Percentiles rank a stretch among this genome's conserved stretches.
Conservation (phyloP, 1,140 invertebrate species). For the Dryas iulia region DNA sequence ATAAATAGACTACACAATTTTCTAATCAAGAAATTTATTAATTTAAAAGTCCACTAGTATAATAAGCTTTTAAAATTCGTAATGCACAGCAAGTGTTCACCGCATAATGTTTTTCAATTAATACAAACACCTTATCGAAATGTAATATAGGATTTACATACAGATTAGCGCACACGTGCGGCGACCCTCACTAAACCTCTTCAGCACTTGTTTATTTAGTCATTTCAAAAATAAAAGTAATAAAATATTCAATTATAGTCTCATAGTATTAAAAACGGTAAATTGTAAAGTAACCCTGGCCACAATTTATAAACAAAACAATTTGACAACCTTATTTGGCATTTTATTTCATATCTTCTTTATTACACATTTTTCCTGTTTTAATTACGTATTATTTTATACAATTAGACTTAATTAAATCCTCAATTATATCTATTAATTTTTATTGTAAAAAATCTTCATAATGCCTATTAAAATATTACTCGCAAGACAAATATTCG, state of each 20-base stretch:
- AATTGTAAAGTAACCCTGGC: background rate
- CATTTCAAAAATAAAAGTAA: background rate
- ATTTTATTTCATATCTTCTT: background rate
- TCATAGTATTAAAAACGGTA: background rate
- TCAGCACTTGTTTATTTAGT: slow-evolving; percentile 25
- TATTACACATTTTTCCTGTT: background rate
- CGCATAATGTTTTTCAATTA: slow-evolving; percentile 65
- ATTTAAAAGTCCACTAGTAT: too few relatives aligned
- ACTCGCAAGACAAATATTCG: slow-evolving; percentile 96
- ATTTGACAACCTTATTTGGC: background rate
- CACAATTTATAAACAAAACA: background rate
- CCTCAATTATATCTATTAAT: too few relatives aligned
- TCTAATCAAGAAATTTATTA: too few relatives aligned
- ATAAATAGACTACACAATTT: too few relatives aligned
- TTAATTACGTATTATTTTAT: background rate
- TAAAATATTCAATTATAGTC: background rate
- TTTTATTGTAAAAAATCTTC: background rate
- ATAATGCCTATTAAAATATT: slow-evolving; percentile 90
- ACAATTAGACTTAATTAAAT: too few relatives aligned
- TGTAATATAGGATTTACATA: slow-evolving; percentile 69
- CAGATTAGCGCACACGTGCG: slow-evolving; percentile 69
- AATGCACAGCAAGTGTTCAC: background rate
- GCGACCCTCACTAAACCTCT: slow-evolving; percentile 27
- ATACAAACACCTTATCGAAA: slow-evolving; percentile 72
- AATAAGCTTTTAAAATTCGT: too few relatives aligned